Base-by-base conservation (phyloP, 2,113 vertebrate species). In the Stictonetta naevosa region DNA sequence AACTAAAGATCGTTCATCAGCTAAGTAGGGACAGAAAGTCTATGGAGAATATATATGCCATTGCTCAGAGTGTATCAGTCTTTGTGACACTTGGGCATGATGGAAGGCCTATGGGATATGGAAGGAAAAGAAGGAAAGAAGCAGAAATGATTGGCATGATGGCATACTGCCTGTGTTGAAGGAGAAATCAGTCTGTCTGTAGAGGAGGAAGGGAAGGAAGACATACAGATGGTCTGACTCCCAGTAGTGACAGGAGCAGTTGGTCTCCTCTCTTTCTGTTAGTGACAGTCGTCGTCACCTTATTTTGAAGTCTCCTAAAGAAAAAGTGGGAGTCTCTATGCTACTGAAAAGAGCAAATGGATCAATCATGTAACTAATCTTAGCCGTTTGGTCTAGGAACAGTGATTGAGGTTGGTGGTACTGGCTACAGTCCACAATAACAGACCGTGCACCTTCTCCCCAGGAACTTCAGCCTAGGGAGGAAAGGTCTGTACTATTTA, bases 221-320 rank as follows among this genome's bases (percentile, higher is more conserved):
- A 90, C 90, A 88, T 56, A 17, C 68, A 90, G 90, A 72, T 92
- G 73, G 76, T 82, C 73, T 91, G 83, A 53, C 68, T 96, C 48
- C 83, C 90, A 69, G 83, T 12, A 56, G 90, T 64, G 90, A 82
- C 73, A 86, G 76, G 31, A 93, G 88, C 93, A 94, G 88, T 78
- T 91, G 92, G 21, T 38, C 40, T 59, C 73, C 73, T 92, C 52
- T 92, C 53, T 22, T 64, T 72, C 44, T 2, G 3, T 48, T 1
- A 86, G 48, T 50, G 88, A 42, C 91, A 92, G 63, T 59, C 0
- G 3, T 76, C 95, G 93, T 85, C 92, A 62, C 74, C 69, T 83
- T 80, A 38, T 66, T 95, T 44, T 46, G 80, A 69, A 84, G 42
- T 36, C 38, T 40, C 44, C 81, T 40, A 34, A 78, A 4, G 10